These are phyloP conservation scores for Dromiciops gliroides DNA, from an alignment of 2,113 vertebrate genomes.

Conservation along the genomic window DNA sequence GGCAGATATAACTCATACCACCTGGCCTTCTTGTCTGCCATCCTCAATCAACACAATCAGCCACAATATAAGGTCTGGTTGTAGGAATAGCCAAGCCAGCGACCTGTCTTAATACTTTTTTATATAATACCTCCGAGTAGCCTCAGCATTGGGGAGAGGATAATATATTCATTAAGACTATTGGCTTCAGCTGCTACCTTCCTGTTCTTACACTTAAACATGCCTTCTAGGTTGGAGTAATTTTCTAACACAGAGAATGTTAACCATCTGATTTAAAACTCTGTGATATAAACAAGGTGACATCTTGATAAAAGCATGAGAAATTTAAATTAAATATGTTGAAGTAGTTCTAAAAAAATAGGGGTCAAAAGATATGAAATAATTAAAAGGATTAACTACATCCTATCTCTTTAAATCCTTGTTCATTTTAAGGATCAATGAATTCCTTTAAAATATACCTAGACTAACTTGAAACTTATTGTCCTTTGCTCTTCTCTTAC, in stretches of 20 bases:
- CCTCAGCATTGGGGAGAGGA: background rate
- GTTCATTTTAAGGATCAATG: background rate
- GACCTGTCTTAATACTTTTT: background rate
- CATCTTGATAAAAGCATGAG: background rate
- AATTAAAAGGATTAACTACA: background rate
- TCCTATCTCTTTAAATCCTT: background rate
- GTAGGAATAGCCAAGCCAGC: background rate
- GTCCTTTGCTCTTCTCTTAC: background rate
- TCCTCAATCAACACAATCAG: background rate
- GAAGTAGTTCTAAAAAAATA: background rate
- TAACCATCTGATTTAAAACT: background rate
- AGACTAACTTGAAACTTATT: background rate
- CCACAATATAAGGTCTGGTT: background rate
- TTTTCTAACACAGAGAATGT: background rate
- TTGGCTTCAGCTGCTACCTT: background rate
- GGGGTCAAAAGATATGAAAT: background rate
- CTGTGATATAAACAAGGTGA: background rate
- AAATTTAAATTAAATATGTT: background rate
- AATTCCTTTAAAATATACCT: background rate
- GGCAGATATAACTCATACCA: background rate
- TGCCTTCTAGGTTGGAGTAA: background rate
- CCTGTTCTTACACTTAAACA: background rate
- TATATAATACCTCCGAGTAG: background rate
- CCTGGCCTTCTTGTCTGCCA: background rate
- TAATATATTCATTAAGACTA: background rate